Evolutionary conservation across 2,888 invertebrate genomes (phyloP), one percentile per base, ranked within the genome.

Genomic region (Nowickia ferox): DNA sequence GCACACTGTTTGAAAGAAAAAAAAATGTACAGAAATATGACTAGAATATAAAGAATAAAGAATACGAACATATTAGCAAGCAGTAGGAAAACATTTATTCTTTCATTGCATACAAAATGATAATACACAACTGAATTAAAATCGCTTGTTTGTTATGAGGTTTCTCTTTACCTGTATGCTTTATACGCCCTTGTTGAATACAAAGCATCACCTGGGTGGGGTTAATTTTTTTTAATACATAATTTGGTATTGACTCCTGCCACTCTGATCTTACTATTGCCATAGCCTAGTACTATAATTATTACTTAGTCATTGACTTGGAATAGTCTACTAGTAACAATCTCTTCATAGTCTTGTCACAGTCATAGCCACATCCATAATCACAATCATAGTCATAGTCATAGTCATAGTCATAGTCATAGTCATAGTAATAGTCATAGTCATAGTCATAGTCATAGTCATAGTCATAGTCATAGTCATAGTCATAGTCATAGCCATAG

Each of bases 61-160:
- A 6, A 30, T 30, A 30, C 30, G 30, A 53, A 15, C 30, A 17
- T 17, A 15, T 19, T 46, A 61, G 30, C 17, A 53, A 61, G 69
- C 57, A 44, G 38, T 79, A 55, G 71, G 13, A 48, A 79, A 63
- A 55, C 30, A 65, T 69, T 63, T 82, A 48, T 84, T 15, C 74
- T 75, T 74, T 72, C 59, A 59, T 71, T 68, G 66, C 53, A 84
- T 68, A 74, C 19, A 59, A 59, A 68, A 61, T 66, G 59, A 83
- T 59, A 38, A 55, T 22, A 55, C 40, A 66, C 65, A 68, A 68
- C 53, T 65, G 30, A 65, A 46, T 63, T 17, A 59, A 66, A 61
- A 61, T 78, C 72, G 59, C 61, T 79, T 84, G 69, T 74, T 61
- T 69, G 61, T 75, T 63, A 63, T 53, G 63, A 42, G 61, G 72